Evolutionary conservation across 2,797 vertebrate genomes (phyloP).

Genomic region (Meda fulgida): DNA sequence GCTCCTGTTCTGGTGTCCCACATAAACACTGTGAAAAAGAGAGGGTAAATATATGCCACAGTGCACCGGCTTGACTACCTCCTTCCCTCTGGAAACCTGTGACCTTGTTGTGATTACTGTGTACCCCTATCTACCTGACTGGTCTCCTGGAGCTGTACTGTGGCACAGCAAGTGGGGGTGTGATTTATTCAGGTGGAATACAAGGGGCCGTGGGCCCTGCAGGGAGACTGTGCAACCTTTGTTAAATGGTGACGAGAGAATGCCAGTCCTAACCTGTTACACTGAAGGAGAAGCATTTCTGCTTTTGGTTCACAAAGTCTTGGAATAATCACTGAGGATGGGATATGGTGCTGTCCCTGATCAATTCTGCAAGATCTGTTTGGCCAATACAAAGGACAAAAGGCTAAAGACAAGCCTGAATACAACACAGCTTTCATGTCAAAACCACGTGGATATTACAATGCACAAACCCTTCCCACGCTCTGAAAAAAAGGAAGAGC

Average conservation of each 20-base stretch:
- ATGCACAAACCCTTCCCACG: slow-evolving; percentile 51
- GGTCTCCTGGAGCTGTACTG: slow-evolving; percentile 30
- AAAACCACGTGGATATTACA: slow-evolving; percentile 56
- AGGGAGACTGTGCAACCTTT: background rate
- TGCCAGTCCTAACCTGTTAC: background rate
- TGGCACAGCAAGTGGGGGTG: slow-evolving; percentile 7
- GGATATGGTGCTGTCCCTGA: slow-evolving; percentile 31
- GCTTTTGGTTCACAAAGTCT: background rate
- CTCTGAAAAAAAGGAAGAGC: slow-evolving; percentile 45
- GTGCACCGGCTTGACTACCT: slow-evolving; percentile 15
- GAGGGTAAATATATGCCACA: slow-evolving; percentile 6
- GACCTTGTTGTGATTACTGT: slow-evolving; percentile 49
- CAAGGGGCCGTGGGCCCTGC: background rate
- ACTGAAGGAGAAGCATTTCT: background rate
- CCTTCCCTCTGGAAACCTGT: slow-evolving; percentile 32
- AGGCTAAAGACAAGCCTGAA: slow-evolving; percentile 40
- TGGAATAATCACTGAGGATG: slow-evolving; percentile 37
- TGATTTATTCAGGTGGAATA: slow-evolving; percentile 35
- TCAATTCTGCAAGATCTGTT: slow-evolving; percentile 21
- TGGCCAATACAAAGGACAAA: slow-evolving; percentile 52
- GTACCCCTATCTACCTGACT: slow-evolving; percentile 22
- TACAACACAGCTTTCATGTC: slow-evolving; percentile 54
- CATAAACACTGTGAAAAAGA: slow-evolving; percentile 31
- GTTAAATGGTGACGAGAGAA: slow-evolving; percentile 3
- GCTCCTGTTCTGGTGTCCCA: slow-evolving; percentile 5